Conservation (phyloP, 1,140 invertebrate genomes). For the Zaprionus inermis region DNA sequence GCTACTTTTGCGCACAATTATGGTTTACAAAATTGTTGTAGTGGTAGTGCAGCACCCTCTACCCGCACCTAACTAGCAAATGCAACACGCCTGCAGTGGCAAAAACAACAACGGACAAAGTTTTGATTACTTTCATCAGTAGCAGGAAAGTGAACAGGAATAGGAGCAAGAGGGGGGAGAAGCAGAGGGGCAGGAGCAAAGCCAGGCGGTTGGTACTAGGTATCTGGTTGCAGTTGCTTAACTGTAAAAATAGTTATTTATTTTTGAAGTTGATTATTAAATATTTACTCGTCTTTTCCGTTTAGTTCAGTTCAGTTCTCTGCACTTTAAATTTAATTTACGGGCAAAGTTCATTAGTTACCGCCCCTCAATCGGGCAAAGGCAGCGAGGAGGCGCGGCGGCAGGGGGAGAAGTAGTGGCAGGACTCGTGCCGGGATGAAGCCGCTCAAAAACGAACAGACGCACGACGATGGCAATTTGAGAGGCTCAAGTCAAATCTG, state of each 20-base stretch:
- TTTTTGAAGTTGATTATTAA: slow-evolving; percentile 73
- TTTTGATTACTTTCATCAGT: slow-evolving; percentile 77
- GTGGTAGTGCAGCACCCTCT: slow-evolving; percentile 7
- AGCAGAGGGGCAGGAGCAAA: neutral
- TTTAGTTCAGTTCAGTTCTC: neutral
- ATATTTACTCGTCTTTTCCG: slow-evolving; percentile 61
- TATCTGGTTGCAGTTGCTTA: slow-evolving; percentile 20
- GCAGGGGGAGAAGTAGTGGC: no score
- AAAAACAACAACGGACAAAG: slow-evolving; percentile 61
- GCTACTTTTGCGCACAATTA: slow-evolving; percentile 75
- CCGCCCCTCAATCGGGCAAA: slow-evolving; percentile 55
- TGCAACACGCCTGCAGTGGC: slow-evolving; percentile 58
- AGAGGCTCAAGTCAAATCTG: slow-evolving; percentile 52
- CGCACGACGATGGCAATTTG: slow-evolving; percentile 21
- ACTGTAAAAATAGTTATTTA: slow-evolving; percentile 47
- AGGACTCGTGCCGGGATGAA: neutral
- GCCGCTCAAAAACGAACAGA: slow-evolving; percentile 11
- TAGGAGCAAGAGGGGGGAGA: neutral
- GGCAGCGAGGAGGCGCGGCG: neutral
- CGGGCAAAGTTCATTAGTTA: slow-evolving; percentile 71
- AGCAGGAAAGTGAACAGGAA: slow-evolving; percentile 41
- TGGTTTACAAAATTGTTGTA: slow-evolving; percentile 73
- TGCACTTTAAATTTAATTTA: slow-evolving; percentile 75
- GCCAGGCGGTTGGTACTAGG: neutral
- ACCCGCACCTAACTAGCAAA: neutral